A percentile compares a stretch with the other conserved stretches of the same genome.
Conservation (phyloP, 2,888 invertebrate genomes). For the Drosophila colorata region DNA sequence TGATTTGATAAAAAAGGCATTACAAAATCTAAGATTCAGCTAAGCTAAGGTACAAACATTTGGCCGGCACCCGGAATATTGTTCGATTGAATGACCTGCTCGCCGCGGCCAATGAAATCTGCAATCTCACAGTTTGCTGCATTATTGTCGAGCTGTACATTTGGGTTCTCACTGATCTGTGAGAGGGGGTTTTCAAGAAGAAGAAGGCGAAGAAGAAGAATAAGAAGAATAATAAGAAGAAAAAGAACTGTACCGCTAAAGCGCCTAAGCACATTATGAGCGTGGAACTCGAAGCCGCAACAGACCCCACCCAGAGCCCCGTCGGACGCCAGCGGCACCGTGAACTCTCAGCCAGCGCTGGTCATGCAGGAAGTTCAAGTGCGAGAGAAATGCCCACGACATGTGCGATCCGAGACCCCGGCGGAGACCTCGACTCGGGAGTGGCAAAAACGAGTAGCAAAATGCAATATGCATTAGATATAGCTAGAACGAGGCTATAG, state of each 20-base stretch:
- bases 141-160: conserved; percentile 28
- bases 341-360: conserved; percentile 50
- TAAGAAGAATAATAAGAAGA: not conserved
- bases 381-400: conserved; percentile 58
- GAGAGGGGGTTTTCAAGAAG: not conserved
- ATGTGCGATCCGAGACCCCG: conserved; percentile 42
- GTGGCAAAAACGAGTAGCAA: conserved; percentile 63
- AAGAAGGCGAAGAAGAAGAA: too few species aligned
- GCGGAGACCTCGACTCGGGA: conserved; percentile 5
- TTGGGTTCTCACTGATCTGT: conserved; percentile 48
- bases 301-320: conserved; percentile 26
- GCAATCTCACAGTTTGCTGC: conserved; percentile 36
- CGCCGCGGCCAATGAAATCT: conserved; percentile 5
- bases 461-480: conserved; percentile 79
- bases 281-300: conserved; percentile 46
- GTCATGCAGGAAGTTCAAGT: conserved; percentile 80
- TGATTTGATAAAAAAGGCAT: too few species aligned
- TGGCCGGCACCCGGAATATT: not conserved
- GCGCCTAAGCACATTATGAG: conserved; percentile 74
- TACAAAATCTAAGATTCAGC: too few species aligned
- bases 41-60: too few species aligned
- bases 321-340: conserved; percentile 10
- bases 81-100: not conserved
- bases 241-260: conserved; percentile 68
- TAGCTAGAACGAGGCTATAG: conserved; percentile 75